These are phyloP conservation scores for Panzeria rudis DNA, from an alignment of 2,888 invertebrate genomes.

Conservation along the genomic window DNA sequence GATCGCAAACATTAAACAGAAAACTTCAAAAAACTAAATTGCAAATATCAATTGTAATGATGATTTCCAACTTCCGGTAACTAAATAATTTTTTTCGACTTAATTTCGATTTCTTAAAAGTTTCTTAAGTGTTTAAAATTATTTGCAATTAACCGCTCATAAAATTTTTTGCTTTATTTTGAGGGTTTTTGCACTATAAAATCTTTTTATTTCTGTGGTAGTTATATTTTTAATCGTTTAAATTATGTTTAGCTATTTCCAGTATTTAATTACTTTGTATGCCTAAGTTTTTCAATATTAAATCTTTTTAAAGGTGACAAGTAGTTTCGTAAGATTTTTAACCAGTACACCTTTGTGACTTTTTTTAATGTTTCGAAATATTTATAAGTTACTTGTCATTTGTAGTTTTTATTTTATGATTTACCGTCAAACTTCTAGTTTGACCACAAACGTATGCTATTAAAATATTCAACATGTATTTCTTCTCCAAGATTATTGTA, in stretches of 20 bases:
- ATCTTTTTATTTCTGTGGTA: neutral
- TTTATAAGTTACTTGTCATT: neutral
- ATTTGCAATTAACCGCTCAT: conserved; percentile 1
- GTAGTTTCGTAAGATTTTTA: neutral
- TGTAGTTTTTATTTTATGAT: neutral
- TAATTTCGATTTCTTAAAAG: neutral
- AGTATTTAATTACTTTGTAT: neutral
- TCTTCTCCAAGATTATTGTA: neutral
- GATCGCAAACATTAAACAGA: neutral
- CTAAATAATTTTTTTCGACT: neutral
- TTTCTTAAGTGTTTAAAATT: neutral
- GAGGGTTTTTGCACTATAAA: neutral
- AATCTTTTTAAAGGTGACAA: conserved; percentile 3
- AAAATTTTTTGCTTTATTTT: neutral
- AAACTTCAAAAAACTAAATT: conserved; percentile 20
- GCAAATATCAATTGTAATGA: conserved; percentile 59
- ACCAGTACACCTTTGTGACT: neutral
- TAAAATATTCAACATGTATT: neutral
- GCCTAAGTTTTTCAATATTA: neutral
- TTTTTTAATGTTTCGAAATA: conserved; percentile 31
- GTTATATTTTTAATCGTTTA: neutral
- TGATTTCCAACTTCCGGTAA: conserved; percentile 65
- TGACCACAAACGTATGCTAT: neutral
- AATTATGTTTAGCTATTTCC: neutral
- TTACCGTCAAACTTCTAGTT: conserved; percentile 14